phyloP scores from a whole-genome alignment of 1,140 invertebrate species.

The Brachionus paranguensis region DNA sequence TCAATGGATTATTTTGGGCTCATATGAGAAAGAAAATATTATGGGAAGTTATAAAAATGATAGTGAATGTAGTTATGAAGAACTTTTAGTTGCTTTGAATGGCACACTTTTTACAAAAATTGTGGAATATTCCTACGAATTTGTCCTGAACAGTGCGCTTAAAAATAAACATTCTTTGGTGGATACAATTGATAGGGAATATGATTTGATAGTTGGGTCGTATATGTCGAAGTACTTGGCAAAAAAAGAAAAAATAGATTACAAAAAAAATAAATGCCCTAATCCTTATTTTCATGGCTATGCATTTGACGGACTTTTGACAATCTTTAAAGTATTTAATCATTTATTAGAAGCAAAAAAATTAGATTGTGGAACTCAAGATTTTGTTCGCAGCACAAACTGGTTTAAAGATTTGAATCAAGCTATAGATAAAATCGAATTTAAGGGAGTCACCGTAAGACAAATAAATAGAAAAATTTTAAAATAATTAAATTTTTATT shows the following conservation, averaged over 20 bases:
- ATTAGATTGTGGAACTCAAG: not conserved
- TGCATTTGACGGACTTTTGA: constrained; percentile 57
- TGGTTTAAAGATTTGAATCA: constrained; percentile 18
- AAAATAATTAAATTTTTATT: not conserved
- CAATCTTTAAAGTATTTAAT: constrained; percentile 6
- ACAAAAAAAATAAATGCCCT: constrained; percentile 71
- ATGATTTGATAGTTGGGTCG: constrained; percentile 42
- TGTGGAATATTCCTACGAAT: constrained; percentile 27
- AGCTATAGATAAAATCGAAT: constrained; percentile 13
- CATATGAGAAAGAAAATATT: constrained; percentile 72
- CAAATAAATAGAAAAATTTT: not conserved
- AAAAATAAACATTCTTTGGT: not conserved
- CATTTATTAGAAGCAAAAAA: not conserved
- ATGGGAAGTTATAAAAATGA: constrained; percentile 45
- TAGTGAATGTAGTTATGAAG: constrained; percentile 64
- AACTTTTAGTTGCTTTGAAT: constrained; percentile 74
- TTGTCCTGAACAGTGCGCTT: constrained; percentile 44
- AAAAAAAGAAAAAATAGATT: constrained; percentile 46
- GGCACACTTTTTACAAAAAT: constrained; percentile 55
- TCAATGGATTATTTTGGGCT: constrained; percentile 92
- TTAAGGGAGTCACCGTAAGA: constrained; percentile 22
- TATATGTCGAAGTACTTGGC: not conserved
- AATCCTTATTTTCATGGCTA: constrained; percentile 89
- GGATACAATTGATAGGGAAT: constrained; percentile 42
- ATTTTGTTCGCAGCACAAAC: not conserved